Evolutionary conservation across 2,888 invertebrate species (phyloP).

Genomic region (Hirtodrosophila histrioides): DNA sequence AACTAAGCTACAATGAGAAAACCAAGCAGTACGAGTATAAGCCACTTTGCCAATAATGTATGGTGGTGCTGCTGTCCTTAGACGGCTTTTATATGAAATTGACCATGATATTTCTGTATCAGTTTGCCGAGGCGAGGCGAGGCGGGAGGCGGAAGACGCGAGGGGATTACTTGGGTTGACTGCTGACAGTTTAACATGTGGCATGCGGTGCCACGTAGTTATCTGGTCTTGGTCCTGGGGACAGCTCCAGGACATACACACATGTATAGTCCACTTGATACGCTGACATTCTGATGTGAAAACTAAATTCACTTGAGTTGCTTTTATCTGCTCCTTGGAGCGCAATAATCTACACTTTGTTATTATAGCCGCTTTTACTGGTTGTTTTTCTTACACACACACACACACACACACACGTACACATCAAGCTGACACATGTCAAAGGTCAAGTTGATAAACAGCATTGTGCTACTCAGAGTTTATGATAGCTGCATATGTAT

Average conservation of each 20-base stretch:
- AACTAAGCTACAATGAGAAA: constrained; percentile 31
- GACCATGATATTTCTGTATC: constrained; percentile 62
- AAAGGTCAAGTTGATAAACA: constrained; percentile 61
- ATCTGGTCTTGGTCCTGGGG: constrained; percentile 8
- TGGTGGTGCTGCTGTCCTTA: constrained; percentile 15
- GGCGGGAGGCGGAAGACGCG: constrained; percentile 3
- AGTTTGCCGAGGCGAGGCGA: constrained; percentile 9
- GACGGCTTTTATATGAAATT: constrained; percentile 48
- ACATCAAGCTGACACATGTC: constrained; percentile 1
- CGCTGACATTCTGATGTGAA: constrained; percentile 39
- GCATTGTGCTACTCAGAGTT: constrained; percentile 11
- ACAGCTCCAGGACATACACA: constrained; percentile 8
- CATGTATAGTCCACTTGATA: constrained; percentile 20
- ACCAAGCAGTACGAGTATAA: constrained; percentile 15
- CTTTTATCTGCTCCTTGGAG: constrained; percentile 36
- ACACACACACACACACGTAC: constrained; percentile 9
- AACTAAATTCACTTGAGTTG: constrained; percentile 39
- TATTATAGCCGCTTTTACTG: constrained; percentile 18
- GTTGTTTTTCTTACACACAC: constrained; percentile 8
- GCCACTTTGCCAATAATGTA: constrained; percentile 7
- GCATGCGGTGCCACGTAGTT: constrained; percentile 15
- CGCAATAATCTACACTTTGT: constrained; percentile 34
- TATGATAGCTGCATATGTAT: constrained; percentile 39
- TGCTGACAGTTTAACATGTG: constrained; percentile 23
- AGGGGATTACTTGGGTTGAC: constrained; percentile 7